phyloP scores from a whole-genome alignment of 2,888 invertebrate genomes.

The Pachliopta kotzebuea region DNA sequence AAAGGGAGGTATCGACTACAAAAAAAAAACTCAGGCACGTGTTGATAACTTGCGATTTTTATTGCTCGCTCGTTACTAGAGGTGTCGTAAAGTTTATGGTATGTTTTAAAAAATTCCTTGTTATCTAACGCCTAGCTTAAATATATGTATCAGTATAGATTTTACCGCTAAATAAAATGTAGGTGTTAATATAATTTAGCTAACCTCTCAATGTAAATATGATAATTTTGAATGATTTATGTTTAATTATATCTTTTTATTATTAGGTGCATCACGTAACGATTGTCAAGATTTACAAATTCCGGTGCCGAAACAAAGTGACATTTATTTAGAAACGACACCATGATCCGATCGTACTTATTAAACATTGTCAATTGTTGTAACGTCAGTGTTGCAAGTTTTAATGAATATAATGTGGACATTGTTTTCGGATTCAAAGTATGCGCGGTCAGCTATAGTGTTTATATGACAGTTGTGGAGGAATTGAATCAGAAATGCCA shows the following conservation, averaged over 20 bases:
- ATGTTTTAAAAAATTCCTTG: conserved; percentile 26
- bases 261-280: conserved; percentile 16
- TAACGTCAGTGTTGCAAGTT: conserved; percentile 12
- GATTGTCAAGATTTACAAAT: conserved; percentile 15
- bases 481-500: conserved; percentile 60
- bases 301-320: conserved; percentile 26
- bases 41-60: conserved; percentile 32
- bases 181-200: too few relatives aligned
- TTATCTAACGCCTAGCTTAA: conserved; percentile 3
- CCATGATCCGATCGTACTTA: conserved; percentile 21
- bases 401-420: conserved; percentile 23
- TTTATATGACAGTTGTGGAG: conserved; percentile 60
- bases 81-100: conserved; percentile 17
- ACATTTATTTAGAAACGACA: conserved; percentile 23
- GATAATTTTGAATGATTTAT: too few relatives aligned
- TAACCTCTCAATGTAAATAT: too few relatives aligned
- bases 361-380: conserved; percentile 26
- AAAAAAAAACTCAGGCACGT: conserved; percentile 33
- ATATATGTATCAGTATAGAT: too few relatives aligned
- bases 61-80: conserved; percentile 29
- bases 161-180: too few relatives aligned
- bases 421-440: conserved; percentile 35
- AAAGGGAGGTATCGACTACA: conserved; percentile 17
- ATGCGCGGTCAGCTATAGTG: conserved; percentile 39
- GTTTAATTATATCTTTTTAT: too few relatives aligned